Evolutionary conservation across 1,140 invertebrate species (phyloP), one percentile per base, ranked within the genome.

Genomic region (Calephelis nemesis): DNA sequence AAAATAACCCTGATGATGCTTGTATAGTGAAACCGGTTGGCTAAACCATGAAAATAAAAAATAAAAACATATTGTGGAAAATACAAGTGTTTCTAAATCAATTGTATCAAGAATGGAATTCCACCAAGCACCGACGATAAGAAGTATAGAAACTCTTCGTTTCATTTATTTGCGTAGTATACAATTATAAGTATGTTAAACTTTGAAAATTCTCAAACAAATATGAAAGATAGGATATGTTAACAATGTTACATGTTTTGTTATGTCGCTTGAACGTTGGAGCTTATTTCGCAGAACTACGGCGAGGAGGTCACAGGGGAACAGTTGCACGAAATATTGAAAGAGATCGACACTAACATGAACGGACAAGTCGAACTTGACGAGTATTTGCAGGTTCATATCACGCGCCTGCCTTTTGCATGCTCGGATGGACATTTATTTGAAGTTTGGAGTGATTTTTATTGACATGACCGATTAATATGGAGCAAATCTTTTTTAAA

Each of bases 331-430:
- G 98, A 99, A 91, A 98, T 99, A 87, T 94, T 99, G 70, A 95
- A 94, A 88, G 98, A 99, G 94, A 99, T 99, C 84, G 99, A 99
- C 94, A 96, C 98, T 81, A 99, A 99, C 93, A 98, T 98, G 95
- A 99, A 99, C 93, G 99, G 99, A 81, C 97, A 99, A 94, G 97
- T 99, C 83, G 98, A 99, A 92, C 94, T 99, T 83, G 98, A 98
- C 87, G 98, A 99, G 93, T 99, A 99, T 92, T 94, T 99, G 85
- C 98, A 99, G 97, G 98, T 99, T 94, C 78, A 77, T 91, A 83
- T 81, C 74, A 48, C 30, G 60, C 62, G 65, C 68, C 52, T 47
- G 39, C 15, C 65, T 54, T 58, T 45, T 58, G 45, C 39, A 39
- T 60, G 54, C 39, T 60, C 54, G 39, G 12, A 60, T 40, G n/a